Base-by-base conservation (phyloP, 2,797 vertebrate genomes). In the Kryptopterus vitreolus region DNA sequence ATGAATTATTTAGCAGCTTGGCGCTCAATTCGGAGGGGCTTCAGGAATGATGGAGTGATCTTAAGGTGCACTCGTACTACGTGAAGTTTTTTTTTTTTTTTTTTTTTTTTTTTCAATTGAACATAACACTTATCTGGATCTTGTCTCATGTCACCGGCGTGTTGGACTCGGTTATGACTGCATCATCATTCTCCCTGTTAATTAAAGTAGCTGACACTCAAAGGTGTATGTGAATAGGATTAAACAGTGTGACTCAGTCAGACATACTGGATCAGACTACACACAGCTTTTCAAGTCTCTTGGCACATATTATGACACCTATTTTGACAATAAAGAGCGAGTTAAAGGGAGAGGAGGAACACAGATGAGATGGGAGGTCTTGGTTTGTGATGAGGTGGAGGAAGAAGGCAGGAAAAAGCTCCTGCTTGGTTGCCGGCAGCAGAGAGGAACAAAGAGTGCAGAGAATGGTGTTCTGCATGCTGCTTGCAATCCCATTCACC, bases 1-100 rank as follows among this genome's bases (percentile, higher is more conserved):
- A 90, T 92, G 85, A 92, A 93, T 93, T 91, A 93, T 92, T 92
- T 83, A 94, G 87, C 87, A 92, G 90, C 85, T 89, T 87, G 88
- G 90, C 87, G 89, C 88, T 90, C 86, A 81, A 87, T 88, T 85
- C 90, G 89, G 88, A 92, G 91, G 89, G 92, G 90, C 91, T 88
- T 84, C 87, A 88, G 86, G 90, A 93, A 90, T 91, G 90, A 93
- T 92, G 88, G 84, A 86, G 89, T 88, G 88, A 87, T 89, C 84
- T 86, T 90, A 89, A 90, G 90, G 88, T 90, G 86, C 84, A 87
- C 90, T 78, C 52, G 50, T 75, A 71, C 59, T 62, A 57, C 38
- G 62, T 65, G 29, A n/a, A 3, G 52, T 58, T 73, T 46, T 53
- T 35, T 52, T 65, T 77, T 15, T 63, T 71, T 52, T 0, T 9